Percentiles rank a stretch among this genome's conserved stretches.
Conservation (phyloP, 2,888 invertebrate species). For the Calameuta filiformis region DNA sequence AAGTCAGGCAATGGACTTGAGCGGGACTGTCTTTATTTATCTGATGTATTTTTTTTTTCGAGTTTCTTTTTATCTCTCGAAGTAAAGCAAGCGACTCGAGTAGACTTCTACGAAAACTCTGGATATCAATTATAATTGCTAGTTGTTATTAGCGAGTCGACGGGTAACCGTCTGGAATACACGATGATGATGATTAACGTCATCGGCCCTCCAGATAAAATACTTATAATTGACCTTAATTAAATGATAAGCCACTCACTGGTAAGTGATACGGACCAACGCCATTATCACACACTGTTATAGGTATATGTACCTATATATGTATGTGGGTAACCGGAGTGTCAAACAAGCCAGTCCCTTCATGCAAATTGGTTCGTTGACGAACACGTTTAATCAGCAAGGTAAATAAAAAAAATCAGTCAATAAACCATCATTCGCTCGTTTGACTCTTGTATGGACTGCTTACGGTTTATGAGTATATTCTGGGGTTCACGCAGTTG, state of each 20-base stretch:
- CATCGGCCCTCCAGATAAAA: background rate
- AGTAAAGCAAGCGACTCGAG: background rate
- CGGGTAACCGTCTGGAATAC: background rate
- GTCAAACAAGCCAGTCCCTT: background rate
- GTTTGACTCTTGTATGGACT: background rate
- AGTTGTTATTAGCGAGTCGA: background rate
- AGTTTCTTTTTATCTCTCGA: background rate
- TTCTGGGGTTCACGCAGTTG: background rate
- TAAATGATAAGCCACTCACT: constrained; percentile 1
- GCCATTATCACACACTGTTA: background rate
- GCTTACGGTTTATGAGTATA: background rate
- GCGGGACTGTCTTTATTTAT: background rate
- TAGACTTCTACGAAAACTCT: background rate
- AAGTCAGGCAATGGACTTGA: background rate
- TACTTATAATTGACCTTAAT: constrained; percentile 8
- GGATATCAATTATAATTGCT: background rate
- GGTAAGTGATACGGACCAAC: background rate
- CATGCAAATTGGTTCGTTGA: background rate
- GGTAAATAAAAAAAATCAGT: background rate
- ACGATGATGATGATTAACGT: background rate
- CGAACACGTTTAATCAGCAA: background rate
- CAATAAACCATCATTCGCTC: background rate
- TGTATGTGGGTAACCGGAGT: background rate
- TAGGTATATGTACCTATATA: background rate
- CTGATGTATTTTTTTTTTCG: background rate